Evolutionary conservation across 2,888 invertebrate species (phyloP).

Genomic region (Pemphredon lugubris): DNA sequence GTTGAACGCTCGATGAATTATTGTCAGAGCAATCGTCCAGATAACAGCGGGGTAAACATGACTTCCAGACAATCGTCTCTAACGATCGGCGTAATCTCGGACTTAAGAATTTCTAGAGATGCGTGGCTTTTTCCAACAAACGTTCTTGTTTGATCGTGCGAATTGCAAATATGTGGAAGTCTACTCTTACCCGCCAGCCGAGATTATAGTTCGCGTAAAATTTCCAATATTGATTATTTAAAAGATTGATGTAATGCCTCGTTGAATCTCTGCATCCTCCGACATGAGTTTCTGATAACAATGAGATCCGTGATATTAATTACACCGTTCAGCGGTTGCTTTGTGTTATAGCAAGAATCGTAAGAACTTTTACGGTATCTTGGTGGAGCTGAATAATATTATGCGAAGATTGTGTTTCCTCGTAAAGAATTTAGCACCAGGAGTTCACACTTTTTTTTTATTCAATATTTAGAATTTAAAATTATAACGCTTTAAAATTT

Average conservation of each 20-base stretch:
- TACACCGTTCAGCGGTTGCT: too few species aligned
- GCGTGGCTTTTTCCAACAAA: constrained; percentile 42
- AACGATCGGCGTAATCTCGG: constrained; percentile 16
- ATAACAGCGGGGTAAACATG: constrained; percentile 50
- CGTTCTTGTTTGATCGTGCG: constrained; percentile 24
- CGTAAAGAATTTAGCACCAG: too few species aligned
- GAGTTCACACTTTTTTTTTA: too few species aligned
- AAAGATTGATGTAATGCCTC: background rate
- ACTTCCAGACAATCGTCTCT: constrained; percentile 24
- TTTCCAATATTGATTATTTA: constrained; percentile 3
- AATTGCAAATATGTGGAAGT: constrained; percentile 32
- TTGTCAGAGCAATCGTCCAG: constrained; percentile 50
- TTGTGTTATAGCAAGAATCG: too few species aligned
- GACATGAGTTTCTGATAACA: too few species aligned
- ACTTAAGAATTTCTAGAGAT: constrained; percentile 16
- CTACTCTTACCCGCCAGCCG: constrained; percentile 6
- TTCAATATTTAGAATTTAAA: too few species aligned
- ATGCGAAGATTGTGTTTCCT: too few species aligned
- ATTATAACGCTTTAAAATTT: too few species aligned
- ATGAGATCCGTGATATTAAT: too few species aligned
- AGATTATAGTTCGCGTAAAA: background rate
- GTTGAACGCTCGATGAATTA: constrained; percentile 40
- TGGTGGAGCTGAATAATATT: too few species aligned
- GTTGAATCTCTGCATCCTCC: background rate
- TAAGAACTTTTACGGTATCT: too few species aligned